Evolutionary conservation across 2,113 vertebrate genomes (phyloP), one percentile per base, ranked within the genome.

Genomic region (Uropsilus gracilis): DNA sequence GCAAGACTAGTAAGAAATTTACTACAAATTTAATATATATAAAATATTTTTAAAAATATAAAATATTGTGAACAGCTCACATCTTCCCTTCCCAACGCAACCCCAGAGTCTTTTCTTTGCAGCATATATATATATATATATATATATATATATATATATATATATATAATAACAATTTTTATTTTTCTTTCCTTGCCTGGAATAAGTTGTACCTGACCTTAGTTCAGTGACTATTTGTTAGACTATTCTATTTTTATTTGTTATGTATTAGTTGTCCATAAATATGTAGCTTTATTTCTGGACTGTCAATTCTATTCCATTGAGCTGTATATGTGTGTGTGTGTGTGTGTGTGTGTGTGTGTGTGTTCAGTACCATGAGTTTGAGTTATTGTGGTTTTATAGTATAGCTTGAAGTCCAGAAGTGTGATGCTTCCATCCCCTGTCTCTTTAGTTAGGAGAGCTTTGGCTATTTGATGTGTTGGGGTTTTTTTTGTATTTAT

Each of bases 1-100:
- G 28, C 16, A 46, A 83, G 2, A 3, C 50, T 89, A 57, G 12
- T 46, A 93, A 88, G 26, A 86, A n/a, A 86, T 71, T 61, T 68
- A 77, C 77, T 17, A 92, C 13, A 75, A 96, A 86, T 72, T 68
- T 86, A 61, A 63, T 50, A 44, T 44, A 50, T 68, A 9, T 48
- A 11, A 3, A 95, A 89, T 86, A 78, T 5, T 83, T 83, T 68
- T 50, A 87, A 68, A 78, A 91, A 88, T 55, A 63, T 87, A 20
- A 83, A 77, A 76, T 20, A 73, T 17, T 71, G 6, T 80, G 30
- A 76, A 24, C 10, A 77, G 30, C 69, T 90, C 16, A 76, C 20
- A 64, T 4, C 26, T 66, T 90, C 22, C n/a, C 48, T 86, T 71
- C 11, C 5, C 34, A 94, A 32, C 69, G 39, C 0, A 80, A 8